Evolutionary conservation across 2,113 vertebrate species (phyloP).

Genomic region (Cheilinus undulatus): DNA sequence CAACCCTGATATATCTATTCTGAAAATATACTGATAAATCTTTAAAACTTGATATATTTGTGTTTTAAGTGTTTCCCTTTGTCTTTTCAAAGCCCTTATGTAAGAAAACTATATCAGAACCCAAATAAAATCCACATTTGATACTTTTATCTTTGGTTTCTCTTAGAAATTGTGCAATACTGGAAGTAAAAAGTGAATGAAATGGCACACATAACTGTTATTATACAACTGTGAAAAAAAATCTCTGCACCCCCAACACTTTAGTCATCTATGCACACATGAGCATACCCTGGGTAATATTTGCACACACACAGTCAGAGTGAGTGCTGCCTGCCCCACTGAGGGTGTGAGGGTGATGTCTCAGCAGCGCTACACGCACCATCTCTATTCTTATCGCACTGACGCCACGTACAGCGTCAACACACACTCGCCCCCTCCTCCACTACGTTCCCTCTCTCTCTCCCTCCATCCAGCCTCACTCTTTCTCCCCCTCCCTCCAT

Average conservation of each 20-base stretch:
- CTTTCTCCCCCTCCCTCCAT: slow-evolving; percentile 76
- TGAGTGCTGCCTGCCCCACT: slow-evolving; percentile 65
- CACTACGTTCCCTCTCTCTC: slow-evolving; percentile 76
- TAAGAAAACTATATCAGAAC: too few relatives aligned
- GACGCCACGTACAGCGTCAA: slow-evolving; percentile 87
- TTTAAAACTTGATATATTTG: too few relatives aligned
- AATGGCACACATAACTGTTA: slow-evolving; percentile 26
- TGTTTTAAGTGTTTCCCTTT: too few relatives aligned
- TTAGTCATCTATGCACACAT: slow-evolving; percentile 58
- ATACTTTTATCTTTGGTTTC: neutral
- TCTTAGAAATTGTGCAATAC: neutral
- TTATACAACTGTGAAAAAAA: slow-evolving; percentile 31
- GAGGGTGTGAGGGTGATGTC: slow-evolving; percentile 85
- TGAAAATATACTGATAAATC: too few relatives aligned
- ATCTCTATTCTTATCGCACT: slow-evolving; percentile 87
- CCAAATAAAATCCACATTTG: neutral
- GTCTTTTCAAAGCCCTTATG: neutral
- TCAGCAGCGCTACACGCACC: slow-evolving; percentile 82
- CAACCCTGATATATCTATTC: too few relatives aligned
- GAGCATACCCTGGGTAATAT: slow-evolving; percentile 44
- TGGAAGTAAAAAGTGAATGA: neutral
- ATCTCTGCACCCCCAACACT: slow-evolving; percentile 23
- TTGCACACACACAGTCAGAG: slow-evolving; percentile 42
- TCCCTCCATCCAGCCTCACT: slow-evolving; percentile 58
- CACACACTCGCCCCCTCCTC: slow-evolving; percentile 82